Conservation (phyloP, 2,113 vertebrate genomes). For the Zosterops hypoxanthus region DNA sequence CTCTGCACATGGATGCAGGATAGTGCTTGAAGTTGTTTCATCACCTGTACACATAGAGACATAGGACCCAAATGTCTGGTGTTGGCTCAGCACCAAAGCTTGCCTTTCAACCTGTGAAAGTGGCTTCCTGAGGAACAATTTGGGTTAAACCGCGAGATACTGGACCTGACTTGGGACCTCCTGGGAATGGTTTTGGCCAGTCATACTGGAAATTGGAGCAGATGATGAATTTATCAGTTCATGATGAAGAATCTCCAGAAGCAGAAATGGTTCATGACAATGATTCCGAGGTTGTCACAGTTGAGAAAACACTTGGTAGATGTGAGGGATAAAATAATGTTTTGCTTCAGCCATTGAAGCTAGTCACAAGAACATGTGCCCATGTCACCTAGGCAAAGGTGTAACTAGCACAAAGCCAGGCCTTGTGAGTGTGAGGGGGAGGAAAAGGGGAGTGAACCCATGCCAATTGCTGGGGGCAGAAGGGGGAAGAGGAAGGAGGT, state of each 20-base stretch:
- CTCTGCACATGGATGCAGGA: not conserved
- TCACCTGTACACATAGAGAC: not conserved
- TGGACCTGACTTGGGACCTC: not conserved
- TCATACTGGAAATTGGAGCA: not conserved
- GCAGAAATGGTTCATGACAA: not conserved
- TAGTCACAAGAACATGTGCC: not conserved
- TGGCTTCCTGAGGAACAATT: not conserved
- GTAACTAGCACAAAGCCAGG: too few relatives aligned
- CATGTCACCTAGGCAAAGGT: not conserved
- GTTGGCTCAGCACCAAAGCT: not conserved
- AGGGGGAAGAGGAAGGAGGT: not conserved
- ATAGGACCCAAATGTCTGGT: rapidly evolving
- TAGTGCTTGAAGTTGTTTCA: not conserved
- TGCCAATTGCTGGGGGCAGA: not conserved
- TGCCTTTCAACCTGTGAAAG: not conserved
- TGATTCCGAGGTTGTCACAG: not conserved
- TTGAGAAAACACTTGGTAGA: not conserved
- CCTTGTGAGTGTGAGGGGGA: not conserved
- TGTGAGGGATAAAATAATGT: not conserved
- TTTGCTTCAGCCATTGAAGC: not conserved
- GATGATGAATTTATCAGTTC: not conserved
- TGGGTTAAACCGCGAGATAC: not conserved
- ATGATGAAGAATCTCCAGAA: not conserved
- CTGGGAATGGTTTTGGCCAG: not conserved
- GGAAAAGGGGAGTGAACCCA: rapidly evolving